Base-by-base conservation (phyloP, 2,113 vertebrate genomes). In the Hemibates koningsi region DNA sequence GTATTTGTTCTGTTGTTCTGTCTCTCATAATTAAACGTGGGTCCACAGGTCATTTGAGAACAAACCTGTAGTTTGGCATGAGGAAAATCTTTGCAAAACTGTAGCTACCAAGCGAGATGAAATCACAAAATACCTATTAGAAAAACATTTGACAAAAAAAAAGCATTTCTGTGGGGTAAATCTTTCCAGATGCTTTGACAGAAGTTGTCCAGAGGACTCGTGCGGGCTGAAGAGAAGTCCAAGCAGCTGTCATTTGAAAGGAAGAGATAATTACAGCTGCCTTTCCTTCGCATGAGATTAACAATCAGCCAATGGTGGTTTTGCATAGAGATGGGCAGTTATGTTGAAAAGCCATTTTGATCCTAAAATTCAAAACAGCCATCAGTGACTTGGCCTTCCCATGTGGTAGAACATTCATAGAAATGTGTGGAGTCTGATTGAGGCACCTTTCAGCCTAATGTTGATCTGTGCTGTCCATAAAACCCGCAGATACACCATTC, bases 101-200 rank as follows among this genome's bases (percentile, higher is more conserved):
- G 16, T n/a, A 78, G 73, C 27, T 59, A 71, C 24, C 59, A 54
- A 78, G 59, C 41, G 24, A 29, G 54, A 87, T 76, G 38, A 86
- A 82, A 82, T 90, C 89, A 81, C 29, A 11, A 81, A 90, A 71
- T 81, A 54, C 45, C 54, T 50, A 84, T 89, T 68, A 76, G 36
- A 84, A 56, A 81, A 88, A 85, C 48, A 85, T 21, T 59, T 21
- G 29, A 88, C 84, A 3, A 59, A 83, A 81, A 71, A 63, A 83
- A 84, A 85, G 10, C 36, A 52, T 82, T 89, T 52, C 19, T 81
- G 32, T 80, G 63, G 73, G 19, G 57, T 89, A 92, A 94, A 71
- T 88, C n/a, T 80, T 92, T 91, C 88, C 91, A 92, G 86, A 92
- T 93, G 91, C 83, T 84, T 88, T 43, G 80, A 85, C 45, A 53